phyloP scores from a whole-genome alignment of 2,113 vertebrate species.

The Tychaedon coryphoeus region DNA sequence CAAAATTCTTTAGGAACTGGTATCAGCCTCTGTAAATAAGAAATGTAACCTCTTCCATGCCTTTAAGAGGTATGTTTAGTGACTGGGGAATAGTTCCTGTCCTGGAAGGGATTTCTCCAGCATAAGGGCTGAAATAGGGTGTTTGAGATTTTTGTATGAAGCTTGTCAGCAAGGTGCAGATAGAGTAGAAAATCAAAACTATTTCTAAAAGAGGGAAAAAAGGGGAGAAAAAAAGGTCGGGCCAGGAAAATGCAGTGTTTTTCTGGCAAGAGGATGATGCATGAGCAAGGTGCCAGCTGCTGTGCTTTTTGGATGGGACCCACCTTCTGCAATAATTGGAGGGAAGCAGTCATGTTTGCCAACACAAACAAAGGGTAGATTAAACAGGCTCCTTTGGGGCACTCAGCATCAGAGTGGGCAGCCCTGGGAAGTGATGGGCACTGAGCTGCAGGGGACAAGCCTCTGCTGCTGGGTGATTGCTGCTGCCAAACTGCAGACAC shows the following conservation, averaged over 20 bases:
- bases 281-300: neutral
- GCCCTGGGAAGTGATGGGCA: neutral
- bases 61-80: neutral
- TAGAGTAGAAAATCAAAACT: neutral
- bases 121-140: neutral
- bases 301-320: neutral
- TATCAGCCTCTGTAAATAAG: neutral
- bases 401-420: fast-evolving
- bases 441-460: neutral
- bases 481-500: too few relatives aligned
- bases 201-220: neutral
- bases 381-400: neutral
- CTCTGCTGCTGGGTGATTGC: neutral
- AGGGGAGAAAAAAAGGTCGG: fast-evolving
- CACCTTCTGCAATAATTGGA: neutral
- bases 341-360: neutral
- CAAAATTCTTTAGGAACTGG: neutral
- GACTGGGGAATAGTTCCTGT: neutral
- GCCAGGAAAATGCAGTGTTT: neutral
- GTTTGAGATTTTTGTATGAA: neutral
- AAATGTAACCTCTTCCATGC: neutral
- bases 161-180: neutral
- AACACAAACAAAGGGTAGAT: neutral
- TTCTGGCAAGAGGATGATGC: neutral
- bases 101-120: neutral